These are phyloP conservation scores for Eurystomus glaucurus DNA, from an alignment of 2,797 vertebrate genomes.

Conservation along the genomic window DNA sequence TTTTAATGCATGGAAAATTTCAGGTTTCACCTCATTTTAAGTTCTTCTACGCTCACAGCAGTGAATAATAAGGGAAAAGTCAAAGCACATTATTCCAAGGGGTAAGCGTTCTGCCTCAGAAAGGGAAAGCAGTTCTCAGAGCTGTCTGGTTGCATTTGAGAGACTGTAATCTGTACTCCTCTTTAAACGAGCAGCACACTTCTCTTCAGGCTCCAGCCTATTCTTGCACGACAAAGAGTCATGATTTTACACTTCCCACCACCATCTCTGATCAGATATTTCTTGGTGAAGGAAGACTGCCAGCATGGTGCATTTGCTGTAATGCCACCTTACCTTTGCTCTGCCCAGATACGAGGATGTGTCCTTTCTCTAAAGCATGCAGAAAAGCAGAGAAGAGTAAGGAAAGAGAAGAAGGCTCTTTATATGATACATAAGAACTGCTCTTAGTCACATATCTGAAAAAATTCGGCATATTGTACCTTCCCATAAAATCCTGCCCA, in stretches of 20 bases:
- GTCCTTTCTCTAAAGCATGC: fast-evolving
- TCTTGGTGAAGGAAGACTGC: neutral
- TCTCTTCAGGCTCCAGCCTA: neutral
- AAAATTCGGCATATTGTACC: neutral
- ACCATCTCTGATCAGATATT: neutral
- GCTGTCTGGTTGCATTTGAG: neutral
- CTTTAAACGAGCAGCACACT: neutral
- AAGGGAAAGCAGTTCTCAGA: neutral
- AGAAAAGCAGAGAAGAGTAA: neutral
- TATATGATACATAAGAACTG: neutral
- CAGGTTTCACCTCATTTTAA: constrained; percentile 18
- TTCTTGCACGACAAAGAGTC: neutral
- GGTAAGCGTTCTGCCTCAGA: neutral
- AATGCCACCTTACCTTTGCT: neutral
- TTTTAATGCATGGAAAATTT: neutral
- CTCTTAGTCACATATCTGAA: neutral
- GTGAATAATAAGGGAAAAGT: neutral
- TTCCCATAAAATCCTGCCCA: neutral
- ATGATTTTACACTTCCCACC: neutral
- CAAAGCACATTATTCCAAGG: neutral
- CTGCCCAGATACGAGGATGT: neutral
- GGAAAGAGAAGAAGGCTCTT: neutral
- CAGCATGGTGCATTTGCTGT: neutral
- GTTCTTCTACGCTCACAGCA: neutral
- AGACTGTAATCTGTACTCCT: neutral